A percentile compares a stretch with the other conserved stretches of the same genome.
These are phyloP conservation scores for Macroglossus sobrinus DNA, from an alignment of 2,113 vertebrate species.

Conservation along the genomic window DNA sequence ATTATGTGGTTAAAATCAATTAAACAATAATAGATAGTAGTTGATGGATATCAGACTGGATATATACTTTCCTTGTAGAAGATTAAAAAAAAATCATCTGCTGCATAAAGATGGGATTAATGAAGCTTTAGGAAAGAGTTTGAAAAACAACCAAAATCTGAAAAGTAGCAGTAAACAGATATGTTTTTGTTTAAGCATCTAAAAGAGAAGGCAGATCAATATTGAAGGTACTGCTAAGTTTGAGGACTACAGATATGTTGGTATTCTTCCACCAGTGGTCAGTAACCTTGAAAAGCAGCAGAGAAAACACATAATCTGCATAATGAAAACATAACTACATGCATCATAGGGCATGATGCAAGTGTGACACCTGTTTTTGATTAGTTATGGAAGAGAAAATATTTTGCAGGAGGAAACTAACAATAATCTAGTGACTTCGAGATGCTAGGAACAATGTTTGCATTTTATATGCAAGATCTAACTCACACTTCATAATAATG, in stretches of 20 bases:
- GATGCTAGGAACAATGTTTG: not conserved
- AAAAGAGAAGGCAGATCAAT: not conserved
- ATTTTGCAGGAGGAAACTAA: not conserved
- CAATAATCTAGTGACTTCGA: not conserved
- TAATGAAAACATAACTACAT: not conserved
- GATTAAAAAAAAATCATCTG: not conserved
- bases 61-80: not conserved
- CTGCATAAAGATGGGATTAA: not conserved
- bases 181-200: not conserved
- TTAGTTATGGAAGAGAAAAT: not conserved
- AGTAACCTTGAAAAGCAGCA: not conserved
- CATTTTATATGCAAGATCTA: not conserved
- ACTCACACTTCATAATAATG: not conserved
- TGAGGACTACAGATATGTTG: not conserved
- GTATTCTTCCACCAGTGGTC: not conserved
- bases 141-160: not conserved
- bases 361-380: not conserved
- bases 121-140: not conserved
- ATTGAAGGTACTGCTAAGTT: not conserved
- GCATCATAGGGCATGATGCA: not conserved
- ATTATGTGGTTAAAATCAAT: not conserved
- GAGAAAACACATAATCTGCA: not conserved
- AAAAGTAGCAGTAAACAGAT: not conserved
- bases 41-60: not conserved
- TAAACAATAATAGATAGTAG: not conserved